Evolutionary conservation across 1,140 invertebrate genomes (phyloP), one percentile per base, ranked within the genome.

Genomic region (Anagrus nilaparvatae): DNA sequence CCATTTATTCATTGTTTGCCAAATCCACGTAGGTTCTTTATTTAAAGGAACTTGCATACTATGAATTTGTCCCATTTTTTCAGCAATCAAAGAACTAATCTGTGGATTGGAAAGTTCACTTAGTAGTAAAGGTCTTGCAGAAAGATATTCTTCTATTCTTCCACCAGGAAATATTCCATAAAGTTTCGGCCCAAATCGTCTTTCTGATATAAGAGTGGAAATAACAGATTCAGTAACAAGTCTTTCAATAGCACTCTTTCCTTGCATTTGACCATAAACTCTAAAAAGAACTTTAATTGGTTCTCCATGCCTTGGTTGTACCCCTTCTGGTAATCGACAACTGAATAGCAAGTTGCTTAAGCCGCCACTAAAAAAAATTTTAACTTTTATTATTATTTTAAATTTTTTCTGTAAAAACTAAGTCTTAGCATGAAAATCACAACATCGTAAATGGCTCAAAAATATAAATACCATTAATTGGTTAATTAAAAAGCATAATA

Each of bases 101-200:
- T 76, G 72, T 1, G 80, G 76, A 56, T 89, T 80, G 2, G 75
- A 65, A 21, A 97, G 58, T 65, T 97, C 91, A 20, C 69, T 70
- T 2, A 81, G 87, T 12, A 77, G 65, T 29, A 97, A 68, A 1
- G 87, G 74, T 27, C 86, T 75, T 16, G 91, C 88, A 76, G 87
- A 85, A 65, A 96, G 92, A 60, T 92, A 97, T 66, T 98, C 87
- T 63, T 99, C 95, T 28, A 99, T 83, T 39, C 95, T 76, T 5
- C 95, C 95, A 9, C 89, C 81, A 7, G 89, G 89, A 61, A 97
- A 98, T n/a, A 97, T 84, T 1, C 95, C 95, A 61, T 94, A 89
- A 2, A 98, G 69, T 56, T 88, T 91, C 0, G 95, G 95, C 1
- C 95, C 95, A 4, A 97, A 73, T 35, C 82, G 76, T 36, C 91